These are phyloP conservation scores for Camptogramma bilineatum DNA, from an alignment of 2,888 invertebrate genomes.

Conservation along the genomic window DNA sequence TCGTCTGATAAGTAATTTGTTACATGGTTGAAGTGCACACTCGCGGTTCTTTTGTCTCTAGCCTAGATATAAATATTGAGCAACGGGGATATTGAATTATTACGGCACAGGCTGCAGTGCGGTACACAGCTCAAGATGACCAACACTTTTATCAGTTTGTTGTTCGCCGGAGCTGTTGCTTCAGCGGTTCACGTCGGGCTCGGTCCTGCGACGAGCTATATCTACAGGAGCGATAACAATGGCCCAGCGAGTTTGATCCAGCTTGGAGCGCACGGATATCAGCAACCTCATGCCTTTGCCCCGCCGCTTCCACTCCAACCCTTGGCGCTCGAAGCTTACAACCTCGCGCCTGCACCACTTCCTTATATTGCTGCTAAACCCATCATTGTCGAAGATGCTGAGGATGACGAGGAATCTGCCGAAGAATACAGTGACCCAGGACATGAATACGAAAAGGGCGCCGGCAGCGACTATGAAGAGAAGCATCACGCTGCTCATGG, in stretches of 20 bases:
- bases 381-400: slow-evolving; percentile 64
- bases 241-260: slow-evolving; percentile 79
- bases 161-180: slow-evolving; percentile 60
- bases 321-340: slow-evolving; percentile 62
- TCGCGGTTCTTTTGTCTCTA: slow-evolving; percentile 75
- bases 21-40: slow-evolving; percentile 72
- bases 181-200: slow-evolving; percentile 71
- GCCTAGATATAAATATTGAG: slow-evolving; percentile 81
- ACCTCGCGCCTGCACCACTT: slow-evolving; percentile 65
- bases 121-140: slow-evolving; percentile 74
- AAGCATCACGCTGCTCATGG: slow-evolving; percentile 81
- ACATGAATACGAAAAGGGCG: slow-evolving; percentile 68
- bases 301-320: slow-evolving; percentile 64
- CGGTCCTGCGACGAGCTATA: slow-evolving; percentile 82
- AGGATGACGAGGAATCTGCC: slow-evolving; percentile 61
- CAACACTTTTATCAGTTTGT: slow-evolving; percentile 59
- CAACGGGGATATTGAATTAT: slow-evolving; percentile 77
- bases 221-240: slow-evolving; percentile 79
- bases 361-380: slow-evolving; percentile 72
- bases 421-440: slow-evolving; percentile 57
- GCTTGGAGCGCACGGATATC: slow-evolving; percentile 67
- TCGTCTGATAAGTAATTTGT: slow-evolving; percentile 78
- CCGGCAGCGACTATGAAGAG: slow-evolving; percentile 78
- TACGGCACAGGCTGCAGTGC: slow-evolving; percentile 65
- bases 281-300: slow-evolving; percentile 64